These are phyloP conservation scores for Acanthurus tractus DNA, from an alignment of 2,797 vertebrate genomes.

Conservation along the genomic window DNA sequence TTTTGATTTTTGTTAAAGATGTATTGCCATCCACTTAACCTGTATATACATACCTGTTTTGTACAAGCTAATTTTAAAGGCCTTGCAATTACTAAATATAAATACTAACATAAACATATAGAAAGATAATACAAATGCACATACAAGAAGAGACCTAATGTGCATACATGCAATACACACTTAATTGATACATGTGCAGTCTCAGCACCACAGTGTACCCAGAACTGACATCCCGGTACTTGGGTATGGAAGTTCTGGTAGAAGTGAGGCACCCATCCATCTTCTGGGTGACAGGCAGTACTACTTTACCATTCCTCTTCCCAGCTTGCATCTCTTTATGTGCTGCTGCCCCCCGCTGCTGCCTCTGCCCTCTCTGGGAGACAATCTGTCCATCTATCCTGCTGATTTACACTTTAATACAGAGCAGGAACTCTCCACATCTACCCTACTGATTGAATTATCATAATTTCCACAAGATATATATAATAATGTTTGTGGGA, in stretches of 20 bases:
- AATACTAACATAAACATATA: not conserved
- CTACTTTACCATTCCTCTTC: slow-evolving; percentile 53
- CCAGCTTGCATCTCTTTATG: slow-evolving; percentile 48
- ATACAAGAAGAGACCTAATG: not conserved
- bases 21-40: not conserved
- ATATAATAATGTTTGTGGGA: not conserved
- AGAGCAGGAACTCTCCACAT: not conserved
- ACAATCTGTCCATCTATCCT: slow-evolving; percentile 14
- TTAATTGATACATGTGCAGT: slow-evolving; percentile 21
- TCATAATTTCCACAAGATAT: not conserved
- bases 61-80: not conserved
- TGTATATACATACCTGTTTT: not conserved
- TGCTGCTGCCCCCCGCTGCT: slow-evolving; percentile 34
- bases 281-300: slow-evolving; percentile 51
- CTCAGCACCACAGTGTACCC: not conserved
- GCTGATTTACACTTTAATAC: slow-evolving; percentile 8
- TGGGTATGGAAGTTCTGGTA: not conserved
- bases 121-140: not conserved
- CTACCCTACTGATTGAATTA: not conserved
- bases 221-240: not conserved
- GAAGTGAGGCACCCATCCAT: slow-evolving; percentile 35
- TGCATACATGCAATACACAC: no score
- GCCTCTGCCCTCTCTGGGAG: slow-evolving; percentile 2
- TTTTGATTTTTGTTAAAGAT: not conserved
- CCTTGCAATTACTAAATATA: not conserved